Conservation (phyloP, 2,113 vertebrate species). For the Gracilinanus agilis region DNA sequence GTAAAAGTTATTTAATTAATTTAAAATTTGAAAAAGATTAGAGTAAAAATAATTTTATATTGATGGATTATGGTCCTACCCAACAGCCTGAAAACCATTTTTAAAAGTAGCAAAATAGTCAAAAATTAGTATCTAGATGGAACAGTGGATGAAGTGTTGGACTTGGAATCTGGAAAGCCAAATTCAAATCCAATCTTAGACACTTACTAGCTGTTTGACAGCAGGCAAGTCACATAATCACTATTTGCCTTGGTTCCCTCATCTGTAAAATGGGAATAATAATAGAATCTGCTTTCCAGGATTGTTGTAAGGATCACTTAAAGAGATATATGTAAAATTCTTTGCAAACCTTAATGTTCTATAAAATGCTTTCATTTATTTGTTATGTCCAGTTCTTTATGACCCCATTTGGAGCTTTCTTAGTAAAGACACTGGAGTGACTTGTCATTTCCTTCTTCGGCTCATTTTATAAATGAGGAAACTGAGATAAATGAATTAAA, state of each 20-base stretch:
- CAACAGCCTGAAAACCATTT: not conserved
- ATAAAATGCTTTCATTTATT: not conserved
- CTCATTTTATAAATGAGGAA: too few species aligned
- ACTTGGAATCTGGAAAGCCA: not conserved
- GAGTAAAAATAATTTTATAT: too few species aligned
- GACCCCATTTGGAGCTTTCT: too few species aligned
- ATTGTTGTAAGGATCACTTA: not conserved
- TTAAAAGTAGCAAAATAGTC: not conserved
- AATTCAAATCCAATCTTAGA: too few species aligned
- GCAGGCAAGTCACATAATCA: not conserved
- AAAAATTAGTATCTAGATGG: constrained; percentile 5
- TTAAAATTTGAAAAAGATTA: too few species aligned
- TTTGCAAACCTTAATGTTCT: not conserved
- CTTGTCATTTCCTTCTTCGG: too few species aligned
- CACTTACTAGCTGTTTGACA: not conserved
- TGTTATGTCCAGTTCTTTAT: too few species aligned
- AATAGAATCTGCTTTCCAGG: not conserved
- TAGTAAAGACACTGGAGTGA: too few species aligned
- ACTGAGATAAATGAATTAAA: too few species aligned
- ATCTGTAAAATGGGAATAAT: too few species aligned
- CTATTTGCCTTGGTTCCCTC: not conserved
- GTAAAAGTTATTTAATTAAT: too few species aligned
- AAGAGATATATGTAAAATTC: not conserved
- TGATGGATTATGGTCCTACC: not conserved
- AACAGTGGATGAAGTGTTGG: not conserved